These are phyloP conservation scores for Palythoa caribaeorum DNA, from an alignment of 92 coral and sea anemone genomes.

Conservation along the genomic window DNA sequence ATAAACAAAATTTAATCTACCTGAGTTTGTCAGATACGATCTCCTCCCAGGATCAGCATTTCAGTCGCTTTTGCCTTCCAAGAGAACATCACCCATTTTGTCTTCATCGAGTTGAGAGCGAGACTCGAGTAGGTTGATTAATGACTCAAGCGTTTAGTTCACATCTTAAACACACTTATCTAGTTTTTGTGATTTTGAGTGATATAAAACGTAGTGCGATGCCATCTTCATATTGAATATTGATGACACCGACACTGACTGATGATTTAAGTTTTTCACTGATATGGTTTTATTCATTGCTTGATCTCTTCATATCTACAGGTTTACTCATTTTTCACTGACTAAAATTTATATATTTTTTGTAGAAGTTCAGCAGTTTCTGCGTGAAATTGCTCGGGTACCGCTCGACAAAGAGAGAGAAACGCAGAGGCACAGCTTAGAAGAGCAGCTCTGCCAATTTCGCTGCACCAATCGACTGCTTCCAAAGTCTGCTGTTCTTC, in stretches of 20 bases:
- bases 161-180: too few relatives aligned
- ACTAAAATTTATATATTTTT: too few relatives aligned
- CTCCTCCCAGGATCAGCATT: neutral
- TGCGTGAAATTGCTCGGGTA: slow-evolving; percentile 26
- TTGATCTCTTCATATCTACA: neutral
- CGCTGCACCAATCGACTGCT: slow-evolving; percentile 8
- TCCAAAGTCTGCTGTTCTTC: neutral
- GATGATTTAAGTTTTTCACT: too few relatives aligned
- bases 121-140: too few relatives aligned
- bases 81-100: too few relatives aligned
- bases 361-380: slow-evolving; percentile 38
- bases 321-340: neutral
- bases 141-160: too few relatives aligned
- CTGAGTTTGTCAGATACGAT: neutral
- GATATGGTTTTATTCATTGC: neutral
- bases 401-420: slow-evolving; percentile 44
- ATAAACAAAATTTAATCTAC: neutral
- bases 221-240: too few relatives aligned
- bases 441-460: slow-evolving; percentile 16
- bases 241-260: too few relatives aligned
- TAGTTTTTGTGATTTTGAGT: too few relatives aligned
- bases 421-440: slow-evolving; percentile 17
- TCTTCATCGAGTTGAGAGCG: too few relatives aligned
- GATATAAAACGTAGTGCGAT: too few relatives aligned
- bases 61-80: neutral